phyloP scores from a whole-genome alignment of 1,140 invertebrate species.

The Schlechtendalia chinensis region DNA sequence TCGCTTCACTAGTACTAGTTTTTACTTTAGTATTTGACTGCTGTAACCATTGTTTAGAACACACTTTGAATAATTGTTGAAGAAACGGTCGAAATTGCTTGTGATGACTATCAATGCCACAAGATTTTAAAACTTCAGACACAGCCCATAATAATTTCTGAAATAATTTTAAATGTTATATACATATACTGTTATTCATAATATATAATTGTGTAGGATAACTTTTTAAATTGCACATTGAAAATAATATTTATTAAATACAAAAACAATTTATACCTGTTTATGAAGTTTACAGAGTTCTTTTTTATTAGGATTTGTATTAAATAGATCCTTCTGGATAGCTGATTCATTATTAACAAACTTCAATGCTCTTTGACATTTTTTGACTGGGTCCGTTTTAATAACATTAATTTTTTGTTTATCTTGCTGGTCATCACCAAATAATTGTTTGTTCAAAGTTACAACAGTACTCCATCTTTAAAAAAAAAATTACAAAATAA shows the following conservation, averaged over 20 bases:
- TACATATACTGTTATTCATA: no score
- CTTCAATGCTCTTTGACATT: conserved; percentile 33
- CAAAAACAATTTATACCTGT: conserved; percentile 23
- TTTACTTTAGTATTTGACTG: neutral
- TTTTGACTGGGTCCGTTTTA: conserved; percentile 43
- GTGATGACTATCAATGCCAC: conserved; percentile 40
- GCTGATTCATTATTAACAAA: conserved; percentile 17
- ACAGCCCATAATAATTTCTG: conserved; percentile 48
- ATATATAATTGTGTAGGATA: no score
- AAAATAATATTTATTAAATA: neutral
- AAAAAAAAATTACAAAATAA: neutral
- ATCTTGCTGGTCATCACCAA: conserved; percentile 3
- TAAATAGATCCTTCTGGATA: neutral
- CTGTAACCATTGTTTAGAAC: conserved; percentile 47
- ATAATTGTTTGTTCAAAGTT: neutral
- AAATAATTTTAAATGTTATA: conserved; percentile 12
- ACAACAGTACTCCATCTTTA: conserved; percentile 37
- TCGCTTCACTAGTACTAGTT: conserved; percentile 43
- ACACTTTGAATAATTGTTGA: conserved; percentile 45
- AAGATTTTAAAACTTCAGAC: conserved; percentile 41
- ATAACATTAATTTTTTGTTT: neutral
- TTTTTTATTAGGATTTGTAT: conserved; percentile 8
- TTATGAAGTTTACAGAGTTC: conserved; percentile 38
- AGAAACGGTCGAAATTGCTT: conserved; percentile 38
- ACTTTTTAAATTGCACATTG: neutral